phyloP scores from a whole-genome alignment of 2,797 vertebrate genomes.

The Tiaroga cobitis region DNA sequence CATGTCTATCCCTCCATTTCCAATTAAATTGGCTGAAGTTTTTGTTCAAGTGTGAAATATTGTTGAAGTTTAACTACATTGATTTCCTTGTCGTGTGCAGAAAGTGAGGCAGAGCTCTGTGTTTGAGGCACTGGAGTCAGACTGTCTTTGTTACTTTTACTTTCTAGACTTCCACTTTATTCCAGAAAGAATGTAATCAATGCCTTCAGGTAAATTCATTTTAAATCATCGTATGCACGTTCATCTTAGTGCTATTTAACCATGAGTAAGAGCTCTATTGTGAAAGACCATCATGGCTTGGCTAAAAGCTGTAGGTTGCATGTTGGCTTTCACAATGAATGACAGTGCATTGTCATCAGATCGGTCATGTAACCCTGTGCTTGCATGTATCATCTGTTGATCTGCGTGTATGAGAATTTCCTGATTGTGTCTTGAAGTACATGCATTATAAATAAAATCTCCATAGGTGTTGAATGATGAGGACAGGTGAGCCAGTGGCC shows the following conservation, averaged over 20 bases:
- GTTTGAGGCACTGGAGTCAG: not conserved
- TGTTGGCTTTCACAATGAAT: not conserved
- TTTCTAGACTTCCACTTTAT: conserved; percentile 83
- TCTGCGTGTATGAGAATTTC: conserved; percentile 2
- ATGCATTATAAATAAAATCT: not conserved
- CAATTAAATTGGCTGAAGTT: not conserved
- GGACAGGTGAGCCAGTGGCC: not conserved
- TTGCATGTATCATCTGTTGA: conserved; percentile 16
- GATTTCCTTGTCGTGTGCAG: not conserved
- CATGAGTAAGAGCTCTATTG: not conserved
- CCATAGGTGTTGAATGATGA: not conserved
- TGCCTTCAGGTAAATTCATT: conserved; percentile 82
- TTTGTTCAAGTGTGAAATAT: not conserved
- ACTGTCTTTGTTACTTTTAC: conserved; percentile 62
- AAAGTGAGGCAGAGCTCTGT: not conserved
- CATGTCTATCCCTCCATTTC: not conserved
- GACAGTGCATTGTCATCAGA: not conserved
- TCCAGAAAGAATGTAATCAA: conserved; percentile 88
- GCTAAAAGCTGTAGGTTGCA: conserved; percentile 3
- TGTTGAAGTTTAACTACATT: not conserved
- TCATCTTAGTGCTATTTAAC: conserved; percentile 22
- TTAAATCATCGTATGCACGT: conserved; percentile 72
- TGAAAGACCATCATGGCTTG: not conserved
- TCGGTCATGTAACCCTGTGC: not conserved
- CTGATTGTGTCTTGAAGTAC: not conserved